phyloP scores from a whole-genome alignment of 1,140 invertebrate species.

The Heterodera schachtii region DNA sequence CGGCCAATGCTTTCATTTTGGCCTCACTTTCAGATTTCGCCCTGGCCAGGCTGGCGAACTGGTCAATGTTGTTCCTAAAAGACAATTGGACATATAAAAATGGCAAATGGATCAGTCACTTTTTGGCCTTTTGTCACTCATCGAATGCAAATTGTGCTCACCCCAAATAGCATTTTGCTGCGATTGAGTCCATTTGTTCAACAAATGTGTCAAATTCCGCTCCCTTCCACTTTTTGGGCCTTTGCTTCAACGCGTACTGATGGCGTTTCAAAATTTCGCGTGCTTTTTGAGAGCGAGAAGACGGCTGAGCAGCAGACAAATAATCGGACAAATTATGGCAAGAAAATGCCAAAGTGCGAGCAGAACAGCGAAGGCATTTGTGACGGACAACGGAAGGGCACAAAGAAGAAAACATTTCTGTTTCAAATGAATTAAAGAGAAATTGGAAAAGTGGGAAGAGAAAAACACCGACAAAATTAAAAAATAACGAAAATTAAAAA shows the following conservation, averaged over 20 bases:
- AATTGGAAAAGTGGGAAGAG: too few relatives aligned
- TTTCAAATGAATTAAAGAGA: too few relatives aligned
- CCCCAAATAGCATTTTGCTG: slow-evolving; percentile 22
- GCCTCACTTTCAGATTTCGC: not conserved
- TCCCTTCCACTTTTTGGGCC: not conserved
- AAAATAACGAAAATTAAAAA: not conserved
- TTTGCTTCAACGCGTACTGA: slow-evolving; percentile 8
- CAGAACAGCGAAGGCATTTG: slow-evolving; percentile 1
- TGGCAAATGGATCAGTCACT: too few relatives aligned
- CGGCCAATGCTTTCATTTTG: not conserved
- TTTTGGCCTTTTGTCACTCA: too few relatives aligned
- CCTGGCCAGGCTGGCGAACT: not conserved
- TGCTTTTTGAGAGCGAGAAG: not conserved
- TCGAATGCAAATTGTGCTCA: not conserved
- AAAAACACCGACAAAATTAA: not conserved
- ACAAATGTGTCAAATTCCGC: slow-evolving; percentile 4
- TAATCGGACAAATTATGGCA: not conserved
- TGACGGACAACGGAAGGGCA: not conserved
- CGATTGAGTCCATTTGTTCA: slow-evolving; percentile 25
- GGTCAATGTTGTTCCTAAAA: slow-evolving; percentile 1
- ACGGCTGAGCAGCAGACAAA: not conserved
- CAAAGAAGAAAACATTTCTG: not conserved
- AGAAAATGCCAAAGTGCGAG: slow-evolving; percentile 9
- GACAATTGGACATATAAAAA: too few relatives aligned
- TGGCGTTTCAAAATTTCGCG: slow-evolving; percentile 12